Evolutionary conservation across 2,888 invertebrate species (phyloP), one percentile per base, ranked within the genome.

Genomic region (Neoascia interrupta): DNA sequence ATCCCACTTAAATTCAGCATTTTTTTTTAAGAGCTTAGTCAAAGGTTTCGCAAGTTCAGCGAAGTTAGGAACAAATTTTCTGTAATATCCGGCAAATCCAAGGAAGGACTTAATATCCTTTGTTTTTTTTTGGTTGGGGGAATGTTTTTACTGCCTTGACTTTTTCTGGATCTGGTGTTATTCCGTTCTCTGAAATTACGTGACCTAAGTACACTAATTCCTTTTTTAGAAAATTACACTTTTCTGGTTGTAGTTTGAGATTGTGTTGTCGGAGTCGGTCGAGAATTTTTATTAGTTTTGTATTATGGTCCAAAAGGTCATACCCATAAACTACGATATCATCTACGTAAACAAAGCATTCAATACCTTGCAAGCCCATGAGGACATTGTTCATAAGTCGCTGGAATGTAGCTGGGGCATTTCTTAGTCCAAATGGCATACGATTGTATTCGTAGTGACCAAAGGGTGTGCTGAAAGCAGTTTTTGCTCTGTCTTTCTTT

Each of bases 241-340:
- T 54, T 13, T 63, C n/a, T n/a, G n/a, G n/a, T n/a, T n/a, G n/a
- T n/a, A n/a, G n/a, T n/a, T n/a, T n/a, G n/a, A n/a, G n/a, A n/a
- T n/a, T n/a, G n/a, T n/a, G n/a, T n/a, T n/a, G n/a, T n/a, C n/a
- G n/a, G n/a, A n/a, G n/a, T n/a, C 47, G 28, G 6, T 66, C 21
- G 4, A 72, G 31, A 11, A 60, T 21, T 41, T 23, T 53, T 5
- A 11, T 41, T n/a, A 60, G 37, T 51, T 73, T 73, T 13, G 26
- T 8, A 5, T 61, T 53, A 31, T 70, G 61, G 2, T 47, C 51
- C 2, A 41, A n/a, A 2, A 60, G 23, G 18, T 51, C 58, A 4
- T 51, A 63, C 10, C 28, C 54, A 23, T 70, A 74, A 4, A 74
- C 18, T 8, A 81, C 69, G n/a, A 69, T 54, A 15, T 74, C n/a